A percentile compares a stretch with the other conserved stretches of the same genome.
Conservation (phyloP, 2,113 vertebrate species). For the Herpailurus yagouaroundi region DNA sequence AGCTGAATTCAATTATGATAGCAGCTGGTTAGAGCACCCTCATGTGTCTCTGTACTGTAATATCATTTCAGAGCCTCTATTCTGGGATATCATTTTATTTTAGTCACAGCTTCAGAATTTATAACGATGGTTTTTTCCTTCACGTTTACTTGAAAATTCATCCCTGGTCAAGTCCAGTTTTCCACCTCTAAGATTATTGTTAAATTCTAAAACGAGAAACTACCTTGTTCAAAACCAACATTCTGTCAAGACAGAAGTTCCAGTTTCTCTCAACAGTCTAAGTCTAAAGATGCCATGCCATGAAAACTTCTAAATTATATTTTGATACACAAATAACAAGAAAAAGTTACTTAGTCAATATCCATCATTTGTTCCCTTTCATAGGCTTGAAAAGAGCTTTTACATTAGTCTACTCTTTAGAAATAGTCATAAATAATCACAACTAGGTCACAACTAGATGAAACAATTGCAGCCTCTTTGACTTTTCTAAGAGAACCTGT, state of each 20-base stretch:
- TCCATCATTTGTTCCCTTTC: not conserved
- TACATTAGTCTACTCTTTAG: not conserved
- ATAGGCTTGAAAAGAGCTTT: not conserved
- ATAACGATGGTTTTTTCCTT: not conserved
- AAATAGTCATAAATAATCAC: not conserved
- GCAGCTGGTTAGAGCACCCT: conserved; percentile 67
- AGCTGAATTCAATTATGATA: conserved; percentile 30
- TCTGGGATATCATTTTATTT: not conserved
- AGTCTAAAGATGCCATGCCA: not conserved
- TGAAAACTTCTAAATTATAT: not conserved
- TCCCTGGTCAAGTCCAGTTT: conserved; percentile 20
- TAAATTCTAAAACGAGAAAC: not conserved
- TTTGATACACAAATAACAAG: conserved; percentile 3
- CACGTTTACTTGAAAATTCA: not conserved
- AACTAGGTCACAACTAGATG: not conserved
- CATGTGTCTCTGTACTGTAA: conserved; percentile 57
- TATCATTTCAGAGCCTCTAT: conserved; percentile 7
- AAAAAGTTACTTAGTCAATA: not conserved
- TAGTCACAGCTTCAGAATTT: not conserved
- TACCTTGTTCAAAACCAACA: not conserved
- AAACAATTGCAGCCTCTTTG: not conserved
- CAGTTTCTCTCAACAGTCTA: not conserved
- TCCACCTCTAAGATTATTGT: not conserved
- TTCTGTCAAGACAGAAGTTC: not conserved
- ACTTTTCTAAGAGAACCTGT: not conserved